phyloP scores from a whole-genome alignment of 1,140 invertebrate genomes.

The Camponotus floridanus region DNA sequence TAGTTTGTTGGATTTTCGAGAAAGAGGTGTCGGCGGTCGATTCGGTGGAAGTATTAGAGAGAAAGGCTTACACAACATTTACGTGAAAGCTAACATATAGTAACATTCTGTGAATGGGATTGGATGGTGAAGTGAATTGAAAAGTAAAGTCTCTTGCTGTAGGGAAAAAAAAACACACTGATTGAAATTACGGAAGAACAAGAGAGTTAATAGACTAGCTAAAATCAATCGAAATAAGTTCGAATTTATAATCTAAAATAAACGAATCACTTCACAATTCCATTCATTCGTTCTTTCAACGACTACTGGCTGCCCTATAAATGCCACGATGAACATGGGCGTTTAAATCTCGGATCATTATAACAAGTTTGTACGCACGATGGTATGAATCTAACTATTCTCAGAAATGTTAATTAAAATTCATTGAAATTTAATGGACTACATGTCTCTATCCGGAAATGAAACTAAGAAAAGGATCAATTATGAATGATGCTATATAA shows the following conservation, averaged over 20 bases:
- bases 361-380: background rate
- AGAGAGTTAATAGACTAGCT: background rate
- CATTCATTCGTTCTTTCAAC: constrained; percentile 7
- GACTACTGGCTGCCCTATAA: constrained; percentile 7
- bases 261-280: background rate
- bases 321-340: constrained; percentile 24
- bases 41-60: constrained; percentile 9
- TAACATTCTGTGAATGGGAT: constrained; percentile 33
- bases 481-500: background rate
- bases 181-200: constrained; percentile 7
- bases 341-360: constrained; percentile 12
- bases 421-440: constrained; percentile 1
- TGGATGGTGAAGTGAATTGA: constrained; percentile 9
- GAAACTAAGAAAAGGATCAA: background rate
- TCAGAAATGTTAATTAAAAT: background rate
- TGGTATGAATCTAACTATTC: background rate
- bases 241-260: constrained; percentile 4
- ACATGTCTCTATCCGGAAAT: background rate
- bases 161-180: background rate
- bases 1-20: background rate
- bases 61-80: background rate
- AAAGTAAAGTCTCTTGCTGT: background rate
- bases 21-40: background rate
- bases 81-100: background rate
- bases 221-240: background rate